Base-by-base conservation (phyloP, 2,113 vertebrate genomes). In the Aldabrachelys gigantea region DNA sequence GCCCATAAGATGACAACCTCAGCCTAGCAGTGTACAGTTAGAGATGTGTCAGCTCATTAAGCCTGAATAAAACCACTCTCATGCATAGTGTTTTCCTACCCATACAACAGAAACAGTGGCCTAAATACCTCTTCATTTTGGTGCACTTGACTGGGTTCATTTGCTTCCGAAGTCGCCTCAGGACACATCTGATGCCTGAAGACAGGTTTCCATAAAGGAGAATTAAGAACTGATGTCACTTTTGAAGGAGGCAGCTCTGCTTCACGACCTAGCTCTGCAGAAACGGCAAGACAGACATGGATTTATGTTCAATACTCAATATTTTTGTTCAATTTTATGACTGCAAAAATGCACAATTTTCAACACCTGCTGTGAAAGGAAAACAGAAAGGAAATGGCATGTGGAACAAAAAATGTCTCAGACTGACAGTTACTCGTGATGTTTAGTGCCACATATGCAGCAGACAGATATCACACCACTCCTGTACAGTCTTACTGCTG, bases 201-300 rank as follows among this genome's bases (percentile, higher is more conserved):
- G 95, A 99, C 98, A 52, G 99, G 98, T 97, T 99, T 99, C 99
- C 99, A 99, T 52, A 99, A 97, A 24, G 99, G 99, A 47, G 99
- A 99, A 80, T 98, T 98, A 89, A 99, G 98, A 96, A 99, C 98
- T 41, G 99, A 98, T 10, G 98, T 96, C 95, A 99, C 98, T 97
- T 99, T 99, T 88, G 98, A 96, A 14, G 98, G 96, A 62, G 99
- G 98, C 83, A 99, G 97, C 38, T 99, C 98, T 97, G 98, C 98
- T 47, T 99, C 97, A 49, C 95, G 97, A 85, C 98, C 98, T 84
- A 98, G 93, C 59, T 99, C 99, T 99, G 98, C 5, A 97, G 95
- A 88, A 97, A 86, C 95, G 95, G 79, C 53, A 89, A 54, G 87
- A 91, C 3, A 93, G 49, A 87, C 0, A 3, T 22, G 17, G 19